phyloP scores from a whole-genome alignment of 2,797 vertebrate species.

The Liasis olivaceus region DNA sequence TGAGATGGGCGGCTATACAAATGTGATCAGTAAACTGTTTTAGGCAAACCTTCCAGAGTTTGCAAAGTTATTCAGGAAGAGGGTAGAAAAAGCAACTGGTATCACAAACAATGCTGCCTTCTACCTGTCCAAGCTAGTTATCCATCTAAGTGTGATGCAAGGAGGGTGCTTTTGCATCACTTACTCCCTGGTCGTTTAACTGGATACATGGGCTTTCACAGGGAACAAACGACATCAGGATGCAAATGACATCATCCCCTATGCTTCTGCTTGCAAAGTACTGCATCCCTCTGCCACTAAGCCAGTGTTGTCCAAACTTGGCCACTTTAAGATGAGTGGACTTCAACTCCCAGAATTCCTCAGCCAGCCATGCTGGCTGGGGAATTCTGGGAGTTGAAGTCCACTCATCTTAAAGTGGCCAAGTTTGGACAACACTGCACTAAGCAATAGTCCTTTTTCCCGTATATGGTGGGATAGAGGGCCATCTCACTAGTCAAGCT shows the following conservation, averaged over 20 bases:
- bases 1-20: neutral
- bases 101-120: neutral
- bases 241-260: neutral
- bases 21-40: neutral
- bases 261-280: neutral
- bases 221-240: neutral
- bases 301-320: too few species aligned
- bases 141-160: neutral
- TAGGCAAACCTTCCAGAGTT: neutral
- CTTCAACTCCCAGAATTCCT: too few species aligned
- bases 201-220: neutral
- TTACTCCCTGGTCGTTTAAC: neutral
- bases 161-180: neutral
- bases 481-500: neutral
- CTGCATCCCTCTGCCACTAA: neutral
- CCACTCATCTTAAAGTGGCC: too few species aligned
- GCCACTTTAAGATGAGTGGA: too few species aligned
- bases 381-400: too few species aligned
- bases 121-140: neutral
- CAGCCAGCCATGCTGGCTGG: too few species aligned
- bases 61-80: neutral
- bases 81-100: neutral
- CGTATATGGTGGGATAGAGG: neutral
- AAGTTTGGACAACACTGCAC: too few species aligned
- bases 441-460: neutral